Evolutionary conservation across 2,797 vertebrate species (phyloP).

Genomic region (Arnoldichthys spilopterus): DNA sequence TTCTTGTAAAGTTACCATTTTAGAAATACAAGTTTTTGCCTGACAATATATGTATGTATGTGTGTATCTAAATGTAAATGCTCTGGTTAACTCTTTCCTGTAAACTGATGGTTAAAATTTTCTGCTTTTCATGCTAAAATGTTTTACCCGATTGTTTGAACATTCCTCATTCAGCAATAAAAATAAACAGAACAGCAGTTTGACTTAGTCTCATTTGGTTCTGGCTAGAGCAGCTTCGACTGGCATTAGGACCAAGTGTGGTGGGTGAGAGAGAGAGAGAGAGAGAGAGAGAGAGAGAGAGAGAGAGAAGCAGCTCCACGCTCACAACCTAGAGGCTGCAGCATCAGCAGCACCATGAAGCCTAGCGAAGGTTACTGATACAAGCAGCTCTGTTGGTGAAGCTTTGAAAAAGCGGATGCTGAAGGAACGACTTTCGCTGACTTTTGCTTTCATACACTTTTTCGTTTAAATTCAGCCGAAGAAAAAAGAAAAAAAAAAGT

Average conservation of each 20-base stretch:
- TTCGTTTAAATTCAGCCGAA: neutral
- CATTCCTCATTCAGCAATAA: too few species aligned
- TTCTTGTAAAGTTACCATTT: too few species aligned
- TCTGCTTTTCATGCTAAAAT: too few species aligned
- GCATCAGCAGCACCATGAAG: constrained; percentile 76
- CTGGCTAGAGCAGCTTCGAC: neutral
- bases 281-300: neutral
- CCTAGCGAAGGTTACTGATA: constrained; percentile 58
- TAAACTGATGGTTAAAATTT: too few species aligned
- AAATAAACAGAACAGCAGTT: too few species aligned
- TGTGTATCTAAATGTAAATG: too few species aligned
- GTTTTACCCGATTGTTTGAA: too few species aligned
- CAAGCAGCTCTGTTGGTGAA: constrained; percentile 46
- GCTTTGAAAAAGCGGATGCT: constrained; percentile 36
- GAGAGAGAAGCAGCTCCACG: neutral
- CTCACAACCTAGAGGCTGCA: constrained; percentile 60
- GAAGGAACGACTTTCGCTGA: constrained; percentile 3
- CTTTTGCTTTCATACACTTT: neutral
- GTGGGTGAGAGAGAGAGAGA: neutral
- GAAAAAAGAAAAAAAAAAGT: constrained; percentile 41
- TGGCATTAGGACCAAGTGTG: constrained; percentile 59
- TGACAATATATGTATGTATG: too few species aligned
- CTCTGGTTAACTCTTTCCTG: too few species aligned
- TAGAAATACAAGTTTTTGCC: too few species aligned
- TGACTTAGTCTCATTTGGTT: too few species aligned